Conservation (phyloP, 2,113 vertebrate species). For the Lasiurus borealis region DNA sequence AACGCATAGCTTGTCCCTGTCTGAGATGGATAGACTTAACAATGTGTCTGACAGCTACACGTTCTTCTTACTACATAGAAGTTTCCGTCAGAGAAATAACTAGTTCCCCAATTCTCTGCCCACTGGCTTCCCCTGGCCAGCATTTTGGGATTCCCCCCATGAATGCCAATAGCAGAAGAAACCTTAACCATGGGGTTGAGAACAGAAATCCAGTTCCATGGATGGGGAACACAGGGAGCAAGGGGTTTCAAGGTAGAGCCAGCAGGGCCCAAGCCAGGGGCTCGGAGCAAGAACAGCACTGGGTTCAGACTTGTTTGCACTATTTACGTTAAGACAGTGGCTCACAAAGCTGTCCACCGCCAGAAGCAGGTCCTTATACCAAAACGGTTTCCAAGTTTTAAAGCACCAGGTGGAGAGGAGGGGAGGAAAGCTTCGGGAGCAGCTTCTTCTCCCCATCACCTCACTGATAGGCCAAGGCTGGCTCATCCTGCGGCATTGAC, state of each 20-base stretch:
- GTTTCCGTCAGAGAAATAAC: too few relatives aligned
- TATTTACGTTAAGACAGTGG: background rate
- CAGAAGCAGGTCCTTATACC: background rate
- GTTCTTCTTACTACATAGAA: background rate
- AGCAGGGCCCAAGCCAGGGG: background rate
- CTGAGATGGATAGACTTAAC: conserved; percentile 66
- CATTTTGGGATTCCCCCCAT: background rate
- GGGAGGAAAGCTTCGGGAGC: too few relatives aligned
- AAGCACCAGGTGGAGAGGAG: background rate
- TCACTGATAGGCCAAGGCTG: too few relatives aligned
- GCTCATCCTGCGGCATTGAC: too few relatives aligned
- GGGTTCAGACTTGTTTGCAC: background rate
- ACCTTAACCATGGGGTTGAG: background rate
- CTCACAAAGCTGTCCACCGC: background rate
- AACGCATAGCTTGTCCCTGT: conserved; percentile 60
- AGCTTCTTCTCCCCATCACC: too few relatives aligned
- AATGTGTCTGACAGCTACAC: conserved; percentile 47
- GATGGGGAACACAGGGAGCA: background rate
- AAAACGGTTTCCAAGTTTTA: background rate
- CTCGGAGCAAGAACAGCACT: background rate
- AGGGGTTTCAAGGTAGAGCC: background rate
- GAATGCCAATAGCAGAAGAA: background rate
- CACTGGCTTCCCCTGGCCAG: background rate
- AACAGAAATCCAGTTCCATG: background rate
- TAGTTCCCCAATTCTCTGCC: background rate